A percentile compares a stretch with the other conserved stretches of the same genome.
These are phyloP conservation scores for Zygaena filipendulae DNA, from an alignment of 2,888 invertebrate genomes.

Conservation along the genomic window DNA sequence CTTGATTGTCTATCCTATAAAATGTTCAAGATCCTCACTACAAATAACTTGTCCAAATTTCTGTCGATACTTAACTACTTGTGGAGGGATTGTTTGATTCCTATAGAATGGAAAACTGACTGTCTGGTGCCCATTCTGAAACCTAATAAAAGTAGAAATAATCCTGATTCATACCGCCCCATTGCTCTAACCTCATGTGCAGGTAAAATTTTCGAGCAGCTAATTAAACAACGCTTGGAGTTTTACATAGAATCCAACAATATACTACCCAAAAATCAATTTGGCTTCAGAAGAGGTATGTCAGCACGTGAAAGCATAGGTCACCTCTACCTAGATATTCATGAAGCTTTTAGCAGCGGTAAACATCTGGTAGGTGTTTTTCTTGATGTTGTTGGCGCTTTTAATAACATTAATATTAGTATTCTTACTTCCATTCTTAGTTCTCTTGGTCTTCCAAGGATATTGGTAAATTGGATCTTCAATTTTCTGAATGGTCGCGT, in stretches of 20 bases:
- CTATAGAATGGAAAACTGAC: conserved; percentile 8
- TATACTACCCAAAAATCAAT: conserved; percentile 10
- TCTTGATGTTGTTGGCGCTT: conserved; percentile 10
- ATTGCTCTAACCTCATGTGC: conserved; percentile 9
- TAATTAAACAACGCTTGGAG: conserved; percentile 8
- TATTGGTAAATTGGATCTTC: conserved; percentile 10
- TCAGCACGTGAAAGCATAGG: conserved; percentile 1
- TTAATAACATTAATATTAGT: conserved; percentile 10
- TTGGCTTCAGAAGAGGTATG: too few relatives aligned
- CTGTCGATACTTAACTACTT: conserved; percentile 5
- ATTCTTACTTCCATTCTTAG: conserved; percentile 4
- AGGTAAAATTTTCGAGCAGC: conserved; percentile 6
- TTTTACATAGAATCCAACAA: conserved; percentile 7
- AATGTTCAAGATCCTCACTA: conserved; percentile 3
- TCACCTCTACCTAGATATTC: conserved; percentile 6
- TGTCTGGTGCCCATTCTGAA: conserved; percentile 10
- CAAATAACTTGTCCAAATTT: conserved; percentile 1
- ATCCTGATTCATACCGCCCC: conserved; percentile 8
- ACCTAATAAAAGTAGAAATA: conserved; percentile 3
- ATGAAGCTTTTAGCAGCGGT: not conserved
- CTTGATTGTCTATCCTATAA: conserved; percentile 7
- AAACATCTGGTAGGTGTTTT: conserved; percentile 4
- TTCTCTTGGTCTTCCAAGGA: conserved; percentile 6
- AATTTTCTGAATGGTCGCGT: conserved; percentile 11
- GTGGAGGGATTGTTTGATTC: conserved; percentile 2